Base-by-base conservation (phyloP, 1,140 invertebrate genomes). In the Asobara japonica region DNA sequence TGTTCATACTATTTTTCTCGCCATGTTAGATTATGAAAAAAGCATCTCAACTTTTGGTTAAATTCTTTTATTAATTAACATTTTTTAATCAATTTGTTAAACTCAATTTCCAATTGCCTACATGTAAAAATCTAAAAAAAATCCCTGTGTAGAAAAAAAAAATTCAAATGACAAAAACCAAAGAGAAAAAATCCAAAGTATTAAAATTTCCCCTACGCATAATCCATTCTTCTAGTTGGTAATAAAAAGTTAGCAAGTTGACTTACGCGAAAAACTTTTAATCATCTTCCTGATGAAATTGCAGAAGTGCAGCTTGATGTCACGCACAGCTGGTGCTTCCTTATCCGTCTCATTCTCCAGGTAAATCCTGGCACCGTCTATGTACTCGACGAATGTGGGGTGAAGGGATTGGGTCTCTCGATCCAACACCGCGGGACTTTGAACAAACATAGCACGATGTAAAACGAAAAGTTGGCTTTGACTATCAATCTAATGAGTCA, bases 231-330 rank as follows among this genome's bases (percentile, higher is more conserved):
- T 51, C 25, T 13, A 2, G 38, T 0, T 69, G 30, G 69, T 41
- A 33, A 33, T 38, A 65, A 29, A 41, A n/a, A 5, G 0, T 41
- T 56, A 36, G 20, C 62, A 76, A n/a, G n/a, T n/a, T n/a, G n/a
- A 90, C 93, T 92, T 89, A 96, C 95, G 80, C 65, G 94, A 92
- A 86, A 98, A 97, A 82, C 94, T 96, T 80, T 95, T 95, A 73
- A 99, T 94, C 86, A 99, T 94, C 81, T 98, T 95, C 11, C 93
- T 91, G 71, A 99, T 92, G 82, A 98, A 98, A 82, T 96, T 94
- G 75, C 96, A 97, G 86, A 99, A 99, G 79, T 98, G 96, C 0
- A 97, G 89, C 71, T 97, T 95, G 33, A 99, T 95, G 77, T 95
- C 92, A 82, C 93, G 88, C 74, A 96, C 89, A 81, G 91, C 89